Evolutionary conservation across 2,888 invertebrate genomes (phyloP).

Genomic region (Caenorhabditis becei): DNA sequence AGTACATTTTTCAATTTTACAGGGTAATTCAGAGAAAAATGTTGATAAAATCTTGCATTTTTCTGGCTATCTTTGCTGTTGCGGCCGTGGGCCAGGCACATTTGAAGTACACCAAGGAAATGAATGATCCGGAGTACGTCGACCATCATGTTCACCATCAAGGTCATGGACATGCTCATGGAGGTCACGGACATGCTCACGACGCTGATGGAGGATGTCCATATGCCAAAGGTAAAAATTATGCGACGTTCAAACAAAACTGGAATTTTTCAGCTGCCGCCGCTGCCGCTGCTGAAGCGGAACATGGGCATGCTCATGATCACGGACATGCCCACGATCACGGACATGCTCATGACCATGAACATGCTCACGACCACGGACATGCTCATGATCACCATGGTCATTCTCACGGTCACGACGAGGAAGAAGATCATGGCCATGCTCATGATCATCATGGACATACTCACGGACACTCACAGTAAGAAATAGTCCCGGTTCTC

Average conservation of each 20-base stretch:
- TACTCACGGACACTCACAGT: conserved; percentile 47
- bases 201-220: conserved; percentile 62
- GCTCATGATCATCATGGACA: conserved; percentile 67
- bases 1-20: conserved; percentile 15
- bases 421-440: conserved; percentile 65
- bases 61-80: conserved; percentile 27
- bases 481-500: neutral
- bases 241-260: neutral
- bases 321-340: conserved; percentile 60
- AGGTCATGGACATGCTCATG: conserved; percentile 69
- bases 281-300: conserved; percentile 41
- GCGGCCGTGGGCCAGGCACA: conserved; percentile 67
- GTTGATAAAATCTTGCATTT: conserved; percentile 39
- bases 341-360: conserved; percentile 62
- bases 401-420: conserved; percentile 60
- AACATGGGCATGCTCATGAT: conserved; percentile 55
- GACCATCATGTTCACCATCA: conserved; percentile 45
- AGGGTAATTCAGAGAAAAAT: conserved; percentile 43
- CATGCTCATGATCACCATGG: conserved; percentile 58
- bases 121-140: conserved; percentile 73
- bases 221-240: conserved; percentile 49
- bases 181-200: conserved; percentile 59
- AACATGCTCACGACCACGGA: conserved; percentile 69
- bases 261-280: neutral
- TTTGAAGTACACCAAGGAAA: conserved; percentile 77